Base-by-base conservation (phyloP, 2,113 vertebrate species). In the Panurus biarmicus region DNA sequence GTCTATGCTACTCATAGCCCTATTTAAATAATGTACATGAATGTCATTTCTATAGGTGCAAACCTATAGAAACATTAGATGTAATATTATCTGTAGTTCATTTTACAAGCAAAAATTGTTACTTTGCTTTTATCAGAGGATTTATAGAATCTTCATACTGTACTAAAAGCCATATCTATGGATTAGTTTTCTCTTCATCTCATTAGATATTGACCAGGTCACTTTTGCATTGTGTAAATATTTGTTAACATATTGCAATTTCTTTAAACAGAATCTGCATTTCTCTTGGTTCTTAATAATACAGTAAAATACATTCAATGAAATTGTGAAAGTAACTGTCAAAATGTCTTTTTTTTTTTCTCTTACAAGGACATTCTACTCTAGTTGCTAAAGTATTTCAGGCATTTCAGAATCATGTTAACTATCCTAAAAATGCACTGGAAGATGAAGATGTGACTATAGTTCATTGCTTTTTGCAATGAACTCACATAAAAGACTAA, bases 321-420 rank as follows among this genome's bases (percentile, higher is more conserved):
- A 91, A 93, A 94, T n/a, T 44, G 22, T 23, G 50, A 89, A 96
- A 95, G 51, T 78, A 77, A 94, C 66, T 65, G 38, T 28, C 38
- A 8, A 72, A 64, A 48, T 35, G 42, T 83, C 51, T 61, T 50
- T 87, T 78, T 25, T 44, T 60, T 33, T 42, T 42, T 42, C n/a
- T 36, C 53, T 67, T 36, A 36, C 14, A 15, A 50, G 18, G 14
- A 33, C 22, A 44, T 58, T 58, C 91, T 95, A 70, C 85, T 89
- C 97, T 98, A 97, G 97, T 96, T 83, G 50, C 94, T 88, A 76
- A 92, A 97, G 96, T 98, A 99, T 98, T 98, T 97, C 97, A 98
- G 95, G 83, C 91, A 98, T 98, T 98, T 96, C 93, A 73, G 83
- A 96, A 97, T 95, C 96, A 98, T 97, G 96, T 96, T 96, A 98